Base-by-base conservation (phyloP, 2,113 vertebrate genomes). In the Platichthys stellatus region DNA sequence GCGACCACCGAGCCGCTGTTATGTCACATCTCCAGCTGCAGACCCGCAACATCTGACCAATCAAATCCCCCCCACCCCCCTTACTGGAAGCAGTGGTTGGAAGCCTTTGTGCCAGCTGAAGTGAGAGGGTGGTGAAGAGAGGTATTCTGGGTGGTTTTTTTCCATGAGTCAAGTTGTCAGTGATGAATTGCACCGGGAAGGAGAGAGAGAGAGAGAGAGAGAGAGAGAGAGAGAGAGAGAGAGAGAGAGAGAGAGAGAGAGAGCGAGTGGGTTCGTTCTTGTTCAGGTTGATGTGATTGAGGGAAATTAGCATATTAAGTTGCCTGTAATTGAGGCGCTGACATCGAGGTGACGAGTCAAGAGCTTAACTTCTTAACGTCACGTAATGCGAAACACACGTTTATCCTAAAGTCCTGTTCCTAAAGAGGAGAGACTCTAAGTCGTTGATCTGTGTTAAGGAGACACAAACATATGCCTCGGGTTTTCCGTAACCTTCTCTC, bases 251-350 rank as follows among this genome's bases (percentile, higher is more conserved):
- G 24, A 24, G 24, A 24, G 24, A 24, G 24, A 24, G 24, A 24
- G 24, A 24, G 24, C 18, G 54, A 84, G 54, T 47, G 60, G 51
- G 76, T 31, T 74, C 47, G 45, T 84, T 72, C 69, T 71, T 53
- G 45, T 80, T 86, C 76, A 74, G 85, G 72, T 81, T 45, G 83
- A 81, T 78, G 76, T 83, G 65, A 90, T 80, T 76, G 57, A 62
- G 73, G 68, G 12, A 84, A 84, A 88, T 81, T 40, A 86, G 76
- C 76, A 76, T 78, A 81, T 87, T 87, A 63, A 83, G 68, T 63
- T 59, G 14, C 65, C 47, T 74, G 51, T 82, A 76, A 78, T 71
- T 83, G 65, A 65, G 40, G 72, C 60, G 54, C 61, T 72, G 69
- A 65, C 58, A 74, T 73, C 14, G 64, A 66, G 38, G 57, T 59